Percentiles rank a stretch among this genome's conserved stretches.
phyloP scores from a whole-genome alignment of 2,113 vertebrate genomes.

The Sapayoa aenigma region DNA sequence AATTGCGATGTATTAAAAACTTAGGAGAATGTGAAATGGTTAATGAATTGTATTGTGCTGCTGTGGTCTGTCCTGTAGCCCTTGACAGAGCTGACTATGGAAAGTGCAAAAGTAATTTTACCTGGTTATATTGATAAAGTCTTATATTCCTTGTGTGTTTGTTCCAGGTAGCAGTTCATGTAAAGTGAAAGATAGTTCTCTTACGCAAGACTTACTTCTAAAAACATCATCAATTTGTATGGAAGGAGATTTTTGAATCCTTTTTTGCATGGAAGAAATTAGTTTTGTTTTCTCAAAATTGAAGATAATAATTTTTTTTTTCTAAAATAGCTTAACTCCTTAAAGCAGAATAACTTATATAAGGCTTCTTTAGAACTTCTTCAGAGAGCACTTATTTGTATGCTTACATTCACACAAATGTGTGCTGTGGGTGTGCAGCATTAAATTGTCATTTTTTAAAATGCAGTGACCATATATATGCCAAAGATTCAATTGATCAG shows the following conservation, averaged over 20 bases:
- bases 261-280: neutral
- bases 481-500: neutral
- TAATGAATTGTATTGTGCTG: neutral
- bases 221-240: neutral
- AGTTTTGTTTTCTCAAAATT: neutral
- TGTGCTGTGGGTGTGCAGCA: neutral
- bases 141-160: neutral
- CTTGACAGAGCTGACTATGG: neutral
- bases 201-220: neutral
- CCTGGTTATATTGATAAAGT: neutral
- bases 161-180: neutral
- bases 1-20: neutral
- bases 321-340: neutral
- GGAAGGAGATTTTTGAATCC: neutral
- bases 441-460: neutral
- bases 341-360: neutral
- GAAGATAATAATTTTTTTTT: neutral
- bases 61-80: neutral
- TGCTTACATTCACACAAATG: neutral
- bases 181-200: neutral
- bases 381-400: neutral
- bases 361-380: neutral
- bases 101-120: neutral
- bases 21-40: neutral
- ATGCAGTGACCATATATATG: neutral